phyloP scores from a whole-genome alignment of 2,888 invertebrate genomes.

The Bibio marci region DNA sequence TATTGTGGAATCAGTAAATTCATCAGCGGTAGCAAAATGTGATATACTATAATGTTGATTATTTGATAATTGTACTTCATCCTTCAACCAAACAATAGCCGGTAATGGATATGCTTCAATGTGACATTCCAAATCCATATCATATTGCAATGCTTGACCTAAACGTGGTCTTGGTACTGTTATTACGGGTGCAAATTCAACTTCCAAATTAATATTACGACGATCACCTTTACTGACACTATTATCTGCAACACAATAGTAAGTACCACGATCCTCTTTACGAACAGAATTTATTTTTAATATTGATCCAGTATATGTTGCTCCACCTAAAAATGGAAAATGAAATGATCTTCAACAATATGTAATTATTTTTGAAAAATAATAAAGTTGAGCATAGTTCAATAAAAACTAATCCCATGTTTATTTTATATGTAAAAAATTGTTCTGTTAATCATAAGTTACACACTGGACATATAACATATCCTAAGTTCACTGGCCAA shows the following conservation, averaged over 20 bases:
- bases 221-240: conserved; percentile 72
- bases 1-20: conserved; percentile 79
- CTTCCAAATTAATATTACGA: conserved; percentile 75
- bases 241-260: conserved; percentile 85
- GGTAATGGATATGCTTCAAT: conserved; percentile 91
- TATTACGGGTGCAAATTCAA: conserved; percentile 78
- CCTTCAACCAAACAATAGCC: conserved; percentile 81
- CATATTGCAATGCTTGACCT: conserved; percentile 76
- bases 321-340: conserved; percentile 22
- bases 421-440: no score
- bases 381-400: no score
- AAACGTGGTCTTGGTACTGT: conserved; percentile 66
- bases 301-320: conserved; percentile 52
- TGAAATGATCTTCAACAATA: not conserved
- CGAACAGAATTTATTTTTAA: conserved; percentile 59
- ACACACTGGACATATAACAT: no score
- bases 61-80: conserved; percentile 61
- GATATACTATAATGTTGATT: conserved; percentile 86
- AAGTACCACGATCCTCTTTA: conserved; percentile 83
- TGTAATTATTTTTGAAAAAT: no score
- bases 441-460: no score
- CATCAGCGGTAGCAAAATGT: conserved; percentile 81
- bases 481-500: no score
- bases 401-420: no score
- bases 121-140: conserved; percentile 88